Evolutionary conservation across 1,140 invertebrate species (phyloP).

Genomic region (Oncopodura yosiiana): DNA sequence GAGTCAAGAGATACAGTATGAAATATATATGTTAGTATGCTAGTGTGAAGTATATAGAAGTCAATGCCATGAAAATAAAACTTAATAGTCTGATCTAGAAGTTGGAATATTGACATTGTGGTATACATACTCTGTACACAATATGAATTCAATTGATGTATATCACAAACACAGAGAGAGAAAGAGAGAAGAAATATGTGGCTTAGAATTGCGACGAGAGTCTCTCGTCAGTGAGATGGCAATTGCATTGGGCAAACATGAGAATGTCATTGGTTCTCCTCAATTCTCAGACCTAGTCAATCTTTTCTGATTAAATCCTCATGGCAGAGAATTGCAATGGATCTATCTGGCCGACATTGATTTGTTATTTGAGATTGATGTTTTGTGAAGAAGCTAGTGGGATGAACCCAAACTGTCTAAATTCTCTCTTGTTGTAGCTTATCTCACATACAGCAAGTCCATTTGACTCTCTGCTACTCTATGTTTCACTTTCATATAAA

Average conservation of each 20-base stretch:
- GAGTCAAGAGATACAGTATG: no score
- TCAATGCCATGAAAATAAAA: no score
- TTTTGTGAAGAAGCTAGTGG: conserved; percentile 15
- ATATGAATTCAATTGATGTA: not conserved
- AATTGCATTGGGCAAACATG: not conserved
- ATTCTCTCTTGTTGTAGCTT: no score
- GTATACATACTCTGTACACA: no score
- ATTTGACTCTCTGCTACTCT: not conserved
- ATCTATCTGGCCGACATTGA: conserved; percentile 30
- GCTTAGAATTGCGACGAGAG: not conserved
- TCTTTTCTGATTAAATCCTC: conserved; percentile 28
- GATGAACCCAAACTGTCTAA: not conserved
- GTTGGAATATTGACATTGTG: no score
- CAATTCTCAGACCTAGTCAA: not conserved
- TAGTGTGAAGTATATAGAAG: no score
- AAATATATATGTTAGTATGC: no score
- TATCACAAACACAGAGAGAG: not conserved
- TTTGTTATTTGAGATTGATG: conserved; percentile 32
- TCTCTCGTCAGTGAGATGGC: conserved; percentile 1
- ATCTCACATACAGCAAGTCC: no score
- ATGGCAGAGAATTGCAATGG: conserved; percentile 18
- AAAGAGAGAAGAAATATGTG: not conserved
- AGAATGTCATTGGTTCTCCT: not conserved
- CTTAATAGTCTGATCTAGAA: no score
- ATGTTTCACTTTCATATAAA: no score